A percentile compares a stretch with the other conserved stretches of the same genome.
Evolutionary conservation across 2,888 invertebrate species (phyloP).

Genomic region (Pantelozetes paolii): DNA sequence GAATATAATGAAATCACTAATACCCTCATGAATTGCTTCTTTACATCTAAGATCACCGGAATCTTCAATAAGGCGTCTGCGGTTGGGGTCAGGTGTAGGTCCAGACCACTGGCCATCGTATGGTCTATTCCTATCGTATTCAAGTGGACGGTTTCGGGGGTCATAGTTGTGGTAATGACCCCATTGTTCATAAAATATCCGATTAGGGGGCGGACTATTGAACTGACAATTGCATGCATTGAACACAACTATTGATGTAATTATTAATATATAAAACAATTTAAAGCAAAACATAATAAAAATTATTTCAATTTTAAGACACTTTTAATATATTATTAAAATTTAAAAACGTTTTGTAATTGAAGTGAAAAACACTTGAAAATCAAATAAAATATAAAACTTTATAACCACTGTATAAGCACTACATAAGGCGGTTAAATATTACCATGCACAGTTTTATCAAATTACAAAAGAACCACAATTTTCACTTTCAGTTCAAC

Average conservation of each 20-base stretch:
- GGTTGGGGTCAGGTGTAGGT: constrained; percentile 32
- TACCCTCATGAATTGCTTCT: constrained; percentile 29
- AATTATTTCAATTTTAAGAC: too few species aligned
- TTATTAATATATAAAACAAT: neutral
- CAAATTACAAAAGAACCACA: too few species aligned
- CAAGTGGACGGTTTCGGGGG: constrained; percentile 37
- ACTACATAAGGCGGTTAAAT: too few species aligned
- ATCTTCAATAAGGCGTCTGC: constrained; percentile 35
- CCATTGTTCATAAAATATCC: constrained; percentile 39
- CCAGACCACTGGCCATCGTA: neutral
- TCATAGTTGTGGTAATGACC: constrained; percentile 41
- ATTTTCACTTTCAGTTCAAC: too few species aligned
- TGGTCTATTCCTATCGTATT: constrained; percentile 3
- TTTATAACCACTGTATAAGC: too few species aligned
- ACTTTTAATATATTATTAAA: too few species aligned
- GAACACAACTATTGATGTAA: neutral
- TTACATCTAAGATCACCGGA: constrained; percentile 38
- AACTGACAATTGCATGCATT: neutral
- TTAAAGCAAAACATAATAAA: neutral
- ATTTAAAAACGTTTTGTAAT: too few species aligned
- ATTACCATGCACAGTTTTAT: too few species aligned
- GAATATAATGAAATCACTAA: neutral
- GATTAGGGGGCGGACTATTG: constrained; percentile 32
- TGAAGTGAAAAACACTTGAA: too few species aligned
- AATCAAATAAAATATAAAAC: too few species aligned